A percentile compares a stretch with the other conserved stretches of the same genome.
Evolutionary conservation across 2,113 vertebrate genomes (phyloP).

Genomic region (Calypte anna): DNA sequence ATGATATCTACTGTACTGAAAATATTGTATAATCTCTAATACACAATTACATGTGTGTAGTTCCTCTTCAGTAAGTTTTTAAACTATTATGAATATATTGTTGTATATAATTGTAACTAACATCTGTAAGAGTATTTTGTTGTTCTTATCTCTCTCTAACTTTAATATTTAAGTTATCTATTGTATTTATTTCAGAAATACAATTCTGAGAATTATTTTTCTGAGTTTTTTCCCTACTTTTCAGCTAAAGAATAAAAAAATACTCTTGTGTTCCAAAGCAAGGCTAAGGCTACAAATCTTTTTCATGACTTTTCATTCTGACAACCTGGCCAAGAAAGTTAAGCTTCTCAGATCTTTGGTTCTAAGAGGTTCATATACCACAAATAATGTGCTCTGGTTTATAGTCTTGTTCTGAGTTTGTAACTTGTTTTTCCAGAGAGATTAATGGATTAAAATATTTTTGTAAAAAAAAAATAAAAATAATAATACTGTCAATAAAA

Average conservation of each 20-base stretch:
- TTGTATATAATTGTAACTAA: not conserved
- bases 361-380: not conserved
- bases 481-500: not conserved
- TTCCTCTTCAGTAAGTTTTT: not conserved
- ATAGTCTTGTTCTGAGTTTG: not conserved
- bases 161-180: not conserved
- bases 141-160: not conserved
- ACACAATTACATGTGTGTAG: not conserved
- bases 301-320: not conserved
- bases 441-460: accelerated
- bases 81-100: not conserved
- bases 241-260: not conserved
- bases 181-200: not conserved
- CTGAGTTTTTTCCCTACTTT: accelerated
- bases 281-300: not conserved
- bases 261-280: not conserved
- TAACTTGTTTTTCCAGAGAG: not conserved
- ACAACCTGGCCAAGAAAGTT: not conserved
- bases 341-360: not conserved
- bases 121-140: not conserved
- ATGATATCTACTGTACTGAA: not conserved
- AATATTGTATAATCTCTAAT: not conserved
- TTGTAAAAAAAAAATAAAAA: not conserved
- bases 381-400: not conserved
- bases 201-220: not conserved